These are phyloP conservation scores for Atta texana DNA, from an alignment of 1,140 invertebrate species.

Conservation along the genomic window DNA sequence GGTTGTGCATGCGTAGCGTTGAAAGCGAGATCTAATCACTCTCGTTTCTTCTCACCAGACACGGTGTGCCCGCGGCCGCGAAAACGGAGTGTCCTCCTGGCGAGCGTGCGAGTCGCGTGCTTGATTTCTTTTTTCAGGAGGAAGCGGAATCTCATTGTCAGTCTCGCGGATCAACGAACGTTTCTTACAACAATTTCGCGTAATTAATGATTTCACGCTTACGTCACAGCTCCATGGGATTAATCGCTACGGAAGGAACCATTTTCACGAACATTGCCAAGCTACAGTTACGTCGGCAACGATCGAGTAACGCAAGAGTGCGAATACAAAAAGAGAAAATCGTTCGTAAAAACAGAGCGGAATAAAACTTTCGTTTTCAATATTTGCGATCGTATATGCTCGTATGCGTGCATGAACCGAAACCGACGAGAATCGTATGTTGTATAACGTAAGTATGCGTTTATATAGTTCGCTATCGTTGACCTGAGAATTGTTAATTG, in stretches of 20 bases:
- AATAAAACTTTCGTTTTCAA: slow-evolving; percentile 83
- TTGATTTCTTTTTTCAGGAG: not conserved
- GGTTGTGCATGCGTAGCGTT: slow-evolving; percentile 4
- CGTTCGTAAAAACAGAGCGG: slow-evolving; percentile 58
- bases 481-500: slow-evolving; percentile 26
- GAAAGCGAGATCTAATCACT: slow-evolving; percentile 63
- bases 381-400: slow-evolving; percentile 67
- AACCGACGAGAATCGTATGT: slow-evolving; percentile 59
- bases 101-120: slow-evolving; percentile 8
- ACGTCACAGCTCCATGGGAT: not conserved
- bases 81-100: not conserved
- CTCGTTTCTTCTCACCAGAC: slow-evolving; percentile 43
- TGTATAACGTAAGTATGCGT: slow-evolving; percentile 60
- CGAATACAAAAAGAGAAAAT: slow-evolving; percentile 34
- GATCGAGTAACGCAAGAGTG: not conserved
- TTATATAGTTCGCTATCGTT: slow-evolving; percentile 28
- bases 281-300: not conserved
- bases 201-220: slow-evolving; percentile 1
- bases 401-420: slow-evolving; percentile 55
- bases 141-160: slow-evolving; percentile 17
- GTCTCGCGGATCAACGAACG: not conserved
- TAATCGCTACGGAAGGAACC: not conserved
- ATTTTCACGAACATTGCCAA: slow-evolving; percentile 8
- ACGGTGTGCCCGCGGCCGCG: no score
- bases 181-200: not conserved